Conservation (phyloP, 2,113 vertebrate genomes). For the Cisticola juncidis region DNA sequence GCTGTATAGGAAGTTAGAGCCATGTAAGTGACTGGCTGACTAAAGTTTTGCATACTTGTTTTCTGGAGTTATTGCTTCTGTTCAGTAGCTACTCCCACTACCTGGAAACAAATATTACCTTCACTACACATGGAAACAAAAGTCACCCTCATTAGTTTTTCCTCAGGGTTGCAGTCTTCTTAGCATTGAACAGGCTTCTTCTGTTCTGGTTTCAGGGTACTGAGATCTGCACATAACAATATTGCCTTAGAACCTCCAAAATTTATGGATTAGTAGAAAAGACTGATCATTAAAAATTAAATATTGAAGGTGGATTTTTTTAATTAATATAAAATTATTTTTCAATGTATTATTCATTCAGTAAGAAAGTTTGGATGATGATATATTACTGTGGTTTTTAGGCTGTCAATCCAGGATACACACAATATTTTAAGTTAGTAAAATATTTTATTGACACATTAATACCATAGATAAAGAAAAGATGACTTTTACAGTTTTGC, state of each 20-base stretch:
- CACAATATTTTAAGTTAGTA: background rate
- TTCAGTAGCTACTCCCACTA: background rate
- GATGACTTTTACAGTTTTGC: background rate
- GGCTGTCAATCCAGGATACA: background rate
- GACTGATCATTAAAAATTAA: background rate
- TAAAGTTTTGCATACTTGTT: background rate
- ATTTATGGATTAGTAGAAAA: background rate
- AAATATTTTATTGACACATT: background rate
- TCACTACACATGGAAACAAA: background rate
- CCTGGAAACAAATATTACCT: background rate
- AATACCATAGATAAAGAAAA: background rate
- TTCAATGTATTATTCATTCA: background rate
- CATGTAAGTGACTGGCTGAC: background rate
- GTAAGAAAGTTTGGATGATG: background rate
- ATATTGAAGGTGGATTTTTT: background rate
- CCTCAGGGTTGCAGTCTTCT: background rate
- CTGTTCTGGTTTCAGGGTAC: background rate
- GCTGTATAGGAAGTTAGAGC: background rate
- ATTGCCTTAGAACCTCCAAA: background rate
- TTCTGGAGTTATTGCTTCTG: background rate
- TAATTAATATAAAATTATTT: conserved; percentile 10
- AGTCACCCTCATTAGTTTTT: background rate
- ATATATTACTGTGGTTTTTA: background rate
- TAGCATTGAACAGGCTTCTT: background rate
- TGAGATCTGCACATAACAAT: background rate